Evolutionary conservation across 2,113 vertebrate species (phyloP).

Genomic region (Hippocampus abdominalis): DNA sequence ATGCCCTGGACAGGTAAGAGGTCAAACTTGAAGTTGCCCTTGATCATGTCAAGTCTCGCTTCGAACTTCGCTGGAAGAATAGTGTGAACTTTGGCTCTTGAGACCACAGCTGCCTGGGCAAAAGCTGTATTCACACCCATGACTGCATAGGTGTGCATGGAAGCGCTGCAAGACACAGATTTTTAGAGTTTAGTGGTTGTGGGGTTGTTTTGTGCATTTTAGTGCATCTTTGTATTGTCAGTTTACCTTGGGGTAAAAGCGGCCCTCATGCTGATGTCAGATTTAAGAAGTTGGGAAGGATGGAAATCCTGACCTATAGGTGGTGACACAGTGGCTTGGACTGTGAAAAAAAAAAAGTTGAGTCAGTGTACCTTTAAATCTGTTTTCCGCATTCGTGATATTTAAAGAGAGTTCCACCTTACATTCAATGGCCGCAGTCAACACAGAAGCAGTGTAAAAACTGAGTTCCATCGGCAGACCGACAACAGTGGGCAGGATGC

Average conservation of each 20-base stretch:
- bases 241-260: constrained; percentile 66
- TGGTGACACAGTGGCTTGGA: constrained; percentile 56
- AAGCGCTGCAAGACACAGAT: constrained; percentile 64
- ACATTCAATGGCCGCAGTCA: constrained; percentile 60
- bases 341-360: constrained; percentile 42
- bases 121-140: constrained; percentile 80
- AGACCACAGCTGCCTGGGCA: constrained; percentile 74
- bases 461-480: constrained; percentile 78
- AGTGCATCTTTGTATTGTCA: neutral
- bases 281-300: constrained; percentile 56
- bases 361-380: neutral
- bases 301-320: constrained; percentile 48
- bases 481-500: constrained; percentile 68
- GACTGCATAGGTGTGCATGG: constrained; percentile 67
- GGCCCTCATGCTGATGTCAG: constrained; percentile 61
- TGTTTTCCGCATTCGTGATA: neutral
- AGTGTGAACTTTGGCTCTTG: constrained; percentile 62
- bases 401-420: constrained; percentile 17
- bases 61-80: constrained; percentile 67
- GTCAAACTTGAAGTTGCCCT: constrained; percentile 75
- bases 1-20: constrained; percentile 60
- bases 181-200: neutral
- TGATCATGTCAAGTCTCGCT: constrained; percentile 68
- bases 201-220: neutral
- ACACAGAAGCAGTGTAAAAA: constrained; percentile 67